These are phyloP conservation scores for Gisinianus flammeolus DNA, from an alignment of 2,888 invertebrate species.

Conservation along the genomic window DNA sequence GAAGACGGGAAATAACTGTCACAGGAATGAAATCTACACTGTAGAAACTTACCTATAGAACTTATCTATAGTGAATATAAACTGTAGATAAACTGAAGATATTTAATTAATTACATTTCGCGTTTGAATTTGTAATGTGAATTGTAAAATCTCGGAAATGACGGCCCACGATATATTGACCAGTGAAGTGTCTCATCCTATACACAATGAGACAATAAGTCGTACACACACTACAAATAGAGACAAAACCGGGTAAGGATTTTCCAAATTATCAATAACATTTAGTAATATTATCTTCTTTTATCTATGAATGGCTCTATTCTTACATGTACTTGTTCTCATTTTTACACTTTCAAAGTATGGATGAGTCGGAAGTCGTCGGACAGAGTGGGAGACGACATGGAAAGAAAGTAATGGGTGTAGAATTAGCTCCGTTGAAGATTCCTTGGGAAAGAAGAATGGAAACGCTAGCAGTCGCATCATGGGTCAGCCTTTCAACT, in stretches of 20 bases:
- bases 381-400: neutral
- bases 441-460: constrained; percentile 78
- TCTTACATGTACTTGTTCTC: too few species aligned
- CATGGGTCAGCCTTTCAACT: neutral
- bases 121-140: neutral
- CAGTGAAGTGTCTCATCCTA: neutral
- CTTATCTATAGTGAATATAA: too few species aligned
- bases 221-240: too few species aligned
- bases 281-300: too few species aligned
- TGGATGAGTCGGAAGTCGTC: neutral
- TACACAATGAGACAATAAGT: too few species aligned
- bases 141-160: neutral
- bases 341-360: neutral
- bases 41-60: too few species aligned
- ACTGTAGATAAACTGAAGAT: too few species aligned
- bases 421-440: constrained; percentile 83
- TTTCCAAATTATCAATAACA: too few species aligned
- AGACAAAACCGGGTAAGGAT: too few species aligned
- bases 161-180: neutral
- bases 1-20: too few species aligned
- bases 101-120: neutral
- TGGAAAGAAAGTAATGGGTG: constrained; percentile 66
- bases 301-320: too few species aligned
- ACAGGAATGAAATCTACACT: too few species aligned
- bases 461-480: constrained; percentile 76